These are phyloP conservation scores for Pitangus sulphuratus DNA, from an alignment of 2,797 vertebrate genomes.

Conservation along the genomic window DNA sequence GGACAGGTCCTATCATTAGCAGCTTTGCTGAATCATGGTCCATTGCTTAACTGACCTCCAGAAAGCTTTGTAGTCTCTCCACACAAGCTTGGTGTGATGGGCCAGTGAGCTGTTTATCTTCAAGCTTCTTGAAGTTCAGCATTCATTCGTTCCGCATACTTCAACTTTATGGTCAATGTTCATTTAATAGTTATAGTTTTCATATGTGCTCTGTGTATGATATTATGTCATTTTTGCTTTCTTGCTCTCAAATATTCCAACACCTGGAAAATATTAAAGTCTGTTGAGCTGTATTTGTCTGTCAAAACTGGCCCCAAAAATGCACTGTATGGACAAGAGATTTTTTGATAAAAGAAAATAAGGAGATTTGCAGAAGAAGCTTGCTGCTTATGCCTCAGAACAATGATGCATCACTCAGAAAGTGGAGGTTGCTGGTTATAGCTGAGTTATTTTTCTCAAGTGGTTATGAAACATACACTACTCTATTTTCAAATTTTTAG, in stretches of 20 bases:
- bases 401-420: neutral
- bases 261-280: constrained; percentile 26
- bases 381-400: neutral
- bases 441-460: neutral
- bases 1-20: neutral
- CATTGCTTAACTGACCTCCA: neutral
- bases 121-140: neutral
- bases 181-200: neutral
- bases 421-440: neutral
- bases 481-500: neutral
- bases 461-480: neutral
- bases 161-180: neutral
- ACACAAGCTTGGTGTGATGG: neutral
- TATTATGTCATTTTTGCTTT: neutral
- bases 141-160: neutral
- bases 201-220: fast-evolving
- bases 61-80: neutral
- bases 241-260: constrained; percentile 4
- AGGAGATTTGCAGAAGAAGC: neutral
- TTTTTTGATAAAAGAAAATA: neutral
- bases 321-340: neutral
- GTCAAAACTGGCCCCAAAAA: neutral
- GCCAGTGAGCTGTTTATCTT: neutral
- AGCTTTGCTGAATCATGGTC: neutral
- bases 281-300: neutral